Base-by-base conservation (phyloP, 2,797 vertebrate species). In the Chiloscyllium punctatum region DNA sequence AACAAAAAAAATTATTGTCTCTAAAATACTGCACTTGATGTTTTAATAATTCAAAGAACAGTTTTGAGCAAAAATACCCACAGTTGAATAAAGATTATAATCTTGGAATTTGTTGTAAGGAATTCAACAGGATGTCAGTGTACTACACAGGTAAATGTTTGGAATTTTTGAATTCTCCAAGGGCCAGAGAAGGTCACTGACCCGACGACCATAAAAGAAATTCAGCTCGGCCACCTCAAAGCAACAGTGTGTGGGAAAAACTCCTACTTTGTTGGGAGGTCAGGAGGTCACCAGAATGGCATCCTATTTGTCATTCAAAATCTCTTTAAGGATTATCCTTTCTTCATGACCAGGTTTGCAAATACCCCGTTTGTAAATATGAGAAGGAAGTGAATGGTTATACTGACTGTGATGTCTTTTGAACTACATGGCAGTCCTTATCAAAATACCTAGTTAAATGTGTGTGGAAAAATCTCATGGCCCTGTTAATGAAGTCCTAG, bases 251-350 rank as follows among this genome's bases (percentile, higher is more conserved):
- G 94, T 95, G 94, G 94, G 94, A 95, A 95, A 95, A 95, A 74
- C 94, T 95, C 94, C 94, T 95, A 95, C 94, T 95, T 95, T 77
- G 69, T 77, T 77, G 69, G 42, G 71, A 77, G 94, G 94, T 95
- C 94, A 57, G 72, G 94, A 95, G 94, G 94, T 95, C 94, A 53
- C 94, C 74, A 18, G 94, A 95, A 95, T 77, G 94, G 94, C 94
- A 95, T 95, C 94, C 94, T 95, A 95, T 95, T 95, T 95, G 94
- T 95, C 94, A 95, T 95, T 95, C 94, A 95, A 95, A 95, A 77
- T 95, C 94, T 95, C 94, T 77, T 95, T 95, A 95, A 95, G 71
- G 94, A 95, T 95, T 95, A 95, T 77, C 71, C 94, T 95, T 95
- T 95, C 94, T 95, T 95, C 68, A 77, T 77, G 69, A 95, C 69